Evolutionary conservation across 2,888 invertebrate genomes (phyloP).

Genomic region (Tenthredo distinguenda): DNA sequence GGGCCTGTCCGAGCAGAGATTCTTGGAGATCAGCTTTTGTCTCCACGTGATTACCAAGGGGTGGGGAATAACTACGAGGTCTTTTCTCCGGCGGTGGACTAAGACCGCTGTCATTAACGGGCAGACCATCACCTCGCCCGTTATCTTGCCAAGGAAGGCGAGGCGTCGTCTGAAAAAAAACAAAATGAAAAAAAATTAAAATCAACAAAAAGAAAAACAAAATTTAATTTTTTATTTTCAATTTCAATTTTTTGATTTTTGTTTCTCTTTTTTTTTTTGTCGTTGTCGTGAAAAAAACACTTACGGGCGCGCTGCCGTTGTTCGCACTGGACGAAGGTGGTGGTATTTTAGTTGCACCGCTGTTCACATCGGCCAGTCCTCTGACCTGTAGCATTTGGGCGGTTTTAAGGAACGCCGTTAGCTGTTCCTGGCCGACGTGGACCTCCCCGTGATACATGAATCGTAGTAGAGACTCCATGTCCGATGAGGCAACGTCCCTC

Average conservation of each 20-base stretch:
- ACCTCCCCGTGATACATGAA: conserved; percentile 97
- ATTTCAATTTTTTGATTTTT: neutral
- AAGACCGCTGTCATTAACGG: conserved; percentile 78
- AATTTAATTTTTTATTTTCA: no score
- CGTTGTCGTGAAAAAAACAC: conserved; percentile 66
- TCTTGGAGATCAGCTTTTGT: conserved; percentile 83
- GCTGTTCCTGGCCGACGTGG: conserved; percentile 92
- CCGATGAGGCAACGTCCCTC: conserved; percentile 91
- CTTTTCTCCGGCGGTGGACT: conserved; percentile 81
- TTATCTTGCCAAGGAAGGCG: conserved; percentile 83
- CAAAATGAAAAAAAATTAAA: conserved; percentile 61
- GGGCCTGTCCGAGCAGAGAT: conserved; percentile 87
- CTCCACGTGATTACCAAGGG: conserved; percentile 73
- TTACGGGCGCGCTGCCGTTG: conserved; percentile 87
- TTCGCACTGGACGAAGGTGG: conserved; percentile 76
- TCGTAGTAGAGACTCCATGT: conserved; percentile 92
- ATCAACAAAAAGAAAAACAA: neutral
- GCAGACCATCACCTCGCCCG: conserved; percentile 81
- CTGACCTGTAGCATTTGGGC: conserved; percentile 93
- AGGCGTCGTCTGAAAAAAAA: conserved; percentile 80
- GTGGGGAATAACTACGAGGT: conserved; percentile 76
- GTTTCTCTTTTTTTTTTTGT: neutral
- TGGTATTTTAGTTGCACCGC: conserved; percentile 74
- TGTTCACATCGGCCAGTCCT: conserved; percentile 90
- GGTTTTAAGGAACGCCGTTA: conserved; percentile 91